Evolutionary conservation across 2,797 vertebrate genomes (phyloP).

Genomic region (Dryobates pubescens): DNA sequence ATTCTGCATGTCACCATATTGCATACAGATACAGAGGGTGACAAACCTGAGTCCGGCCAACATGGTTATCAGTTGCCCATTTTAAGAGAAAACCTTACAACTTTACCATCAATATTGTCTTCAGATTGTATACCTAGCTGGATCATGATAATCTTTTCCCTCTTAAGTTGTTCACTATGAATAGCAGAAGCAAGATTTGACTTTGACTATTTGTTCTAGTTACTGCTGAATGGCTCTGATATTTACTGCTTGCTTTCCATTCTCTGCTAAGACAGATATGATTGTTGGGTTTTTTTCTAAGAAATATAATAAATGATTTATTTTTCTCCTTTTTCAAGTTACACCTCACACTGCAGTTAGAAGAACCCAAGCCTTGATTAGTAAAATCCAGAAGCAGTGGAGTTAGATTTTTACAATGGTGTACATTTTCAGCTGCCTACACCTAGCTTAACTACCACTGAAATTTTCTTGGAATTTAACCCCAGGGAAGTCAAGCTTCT

Average conservation of each 20-base stretch:
- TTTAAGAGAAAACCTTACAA: neutral
- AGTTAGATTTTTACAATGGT: neutral
- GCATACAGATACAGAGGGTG: neutral
- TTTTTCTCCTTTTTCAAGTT: neutral
- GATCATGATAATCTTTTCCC: neutral
- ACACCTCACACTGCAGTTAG: neutral
- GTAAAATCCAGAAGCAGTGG: neutral
- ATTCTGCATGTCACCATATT: neutral
- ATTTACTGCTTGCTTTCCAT: neutral
- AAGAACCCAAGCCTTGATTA: neutral
- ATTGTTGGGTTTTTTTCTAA: neutral
- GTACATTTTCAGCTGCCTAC: neutral
- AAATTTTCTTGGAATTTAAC: conserved; percentile 16
- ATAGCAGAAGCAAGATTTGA: neutral
- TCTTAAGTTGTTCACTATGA: neutral
- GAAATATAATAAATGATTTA: neutral
- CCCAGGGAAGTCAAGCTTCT: neutral
- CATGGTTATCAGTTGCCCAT: neutral
- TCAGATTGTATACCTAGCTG: neutral
- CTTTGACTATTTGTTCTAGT: neutral
- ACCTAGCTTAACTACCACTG: neutral
- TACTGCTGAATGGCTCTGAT: neutral
- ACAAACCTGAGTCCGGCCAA: neutral
- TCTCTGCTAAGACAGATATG: neutral
- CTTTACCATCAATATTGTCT: neutral